Evolutionary conservation across 2,888 invertebrate genomes (phyloP), one percentile per base, ranked within the genome.

Genomic region (Smittia sp.): DNA sequence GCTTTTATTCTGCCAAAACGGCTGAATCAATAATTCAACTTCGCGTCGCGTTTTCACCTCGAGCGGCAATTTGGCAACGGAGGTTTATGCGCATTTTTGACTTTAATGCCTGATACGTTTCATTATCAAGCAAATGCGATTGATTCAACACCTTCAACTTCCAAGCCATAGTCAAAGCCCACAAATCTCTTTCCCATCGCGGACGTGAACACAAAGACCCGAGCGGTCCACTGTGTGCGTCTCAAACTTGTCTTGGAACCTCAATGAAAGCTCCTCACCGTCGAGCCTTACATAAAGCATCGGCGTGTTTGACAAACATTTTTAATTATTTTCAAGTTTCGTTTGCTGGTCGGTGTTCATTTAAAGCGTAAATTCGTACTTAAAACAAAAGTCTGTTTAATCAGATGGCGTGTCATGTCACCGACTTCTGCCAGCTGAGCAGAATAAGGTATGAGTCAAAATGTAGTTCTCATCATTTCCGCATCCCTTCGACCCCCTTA

Each of bases 291-390:
- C 58, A 58, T 58, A 58, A 58, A 58, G n/a, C 58, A 58, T 58
- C 58, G 58, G 58, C 58, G 3, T 58, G n/a, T 58, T 58, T 58
- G 58, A 58, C 58, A 20, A 58, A 18, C 58, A 58, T 22, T 46
- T 58, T 58, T 58, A 58, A 58, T 58, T 58, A 58, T 58, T 18
- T 58, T 58, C 13, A 22, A 7, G 15, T 52, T 52, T 9, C 11
- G 58, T 58, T 22, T 58, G 22, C 18, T 58, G 6, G 4, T 7
- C 18, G 58, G 9, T 18, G 2, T 58, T 58, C 11, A 13, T 4
- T n/a, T n/a, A 46, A 46, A 46, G n/a, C 15, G 46, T 15, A 46
- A 46, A 13, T 15, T 46, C n/a, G n/a, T n/a, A 46, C 15, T 46
- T 46, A 46, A 13, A 46, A 15, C 46, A 46, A 13, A 46, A 46